Base-by-base conservation (phyloP, 1,140 invertebrate genomes). In the Alviniconcha marisindica region DNA sequence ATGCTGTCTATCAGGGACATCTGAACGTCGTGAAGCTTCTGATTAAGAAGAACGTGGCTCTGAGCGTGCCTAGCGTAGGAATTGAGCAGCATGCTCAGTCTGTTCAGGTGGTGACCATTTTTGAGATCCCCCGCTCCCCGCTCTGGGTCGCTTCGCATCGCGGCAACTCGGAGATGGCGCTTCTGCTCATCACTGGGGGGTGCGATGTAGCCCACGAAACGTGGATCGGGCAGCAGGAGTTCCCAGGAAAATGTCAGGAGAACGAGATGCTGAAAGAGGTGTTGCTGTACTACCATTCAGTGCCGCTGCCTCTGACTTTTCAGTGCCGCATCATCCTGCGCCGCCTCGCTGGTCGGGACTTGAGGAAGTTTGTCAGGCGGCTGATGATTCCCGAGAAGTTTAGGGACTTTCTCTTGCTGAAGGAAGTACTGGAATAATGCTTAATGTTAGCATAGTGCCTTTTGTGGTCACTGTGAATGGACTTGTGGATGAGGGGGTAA, bases 51-150 rank as follows among this genome's bases (percentile, higher is more conserved):
- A 91, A 92, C 87, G 90, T 90, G 7, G 78, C 80, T 31, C 54
- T 92, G 81, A 88, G 90, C 36, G 80, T 86, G 1, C 0, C 42
- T 24, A 87, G 85, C 44, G 60, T 82, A n/a, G 91, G 91, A 24
- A 89, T 88, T 15, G 80, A 89, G 44, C 90, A 92, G 63, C 88
- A 89, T 82, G 69, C 86, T 5, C 87, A 89, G 18, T 77, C 83
- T 14, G 79, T 85, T 63, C 82, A 85, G 14, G 87, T 87, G 21
- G 78, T 86, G 5, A 73, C 76, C 40, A 71, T 90, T 10, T 91
- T 89, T 66, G 48, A 82, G 0, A 24, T 69, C 12, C 87, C 88
- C 0, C 77, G 81, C 15, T 84, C 90, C 1, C 86, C 89, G 24
- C 66, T 92, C 38, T 91, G 87, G 85, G 89, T 91, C 5, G 89